Conservation (phyloP, 35 echinoderm and acorn worm species). For the Holothuria glaberrima region DNA sequence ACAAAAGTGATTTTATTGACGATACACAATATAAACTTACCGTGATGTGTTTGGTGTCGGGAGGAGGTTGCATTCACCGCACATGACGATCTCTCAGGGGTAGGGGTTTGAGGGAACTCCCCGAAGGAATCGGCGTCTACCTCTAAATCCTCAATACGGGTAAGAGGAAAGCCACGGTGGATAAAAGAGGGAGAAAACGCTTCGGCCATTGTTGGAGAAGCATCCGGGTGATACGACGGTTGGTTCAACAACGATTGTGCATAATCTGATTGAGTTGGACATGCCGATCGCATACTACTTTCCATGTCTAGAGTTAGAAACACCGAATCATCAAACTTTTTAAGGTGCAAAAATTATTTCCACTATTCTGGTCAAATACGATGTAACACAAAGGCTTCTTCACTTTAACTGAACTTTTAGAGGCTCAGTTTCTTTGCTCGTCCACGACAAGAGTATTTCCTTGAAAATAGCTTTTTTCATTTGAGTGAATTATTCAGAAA, state of each 20-base stretch:
- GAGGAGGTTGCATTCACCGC: neutral
- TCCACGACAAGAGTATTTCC: too few species aligned
- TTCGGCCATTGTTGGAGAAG: constrained; percentile 23
- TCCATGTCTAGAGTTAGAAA: neutral
- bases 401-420: too few species aligned
- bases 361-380: too few species aligned
- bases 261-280: constrained; percentile 12
- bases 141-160: neutral
- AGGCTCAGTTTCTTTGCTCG: too few species aligned
- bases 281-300: constrained; percentile 28
- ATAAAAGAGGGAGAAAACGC: neutral
- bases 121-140: neutral
- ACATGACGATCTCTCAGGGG: constrained; percentile 11
- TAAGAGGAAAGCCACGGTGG: neutral
- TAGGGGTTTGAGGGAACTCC: constrained; percentile 9
- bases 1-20: neutral
- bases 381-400: too few species aligned
- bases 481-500: too few species aligned
- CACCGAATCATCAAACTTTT: too few species aligned
- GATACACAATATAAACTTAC: neutral
- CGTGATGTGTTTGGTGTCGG: neutral
- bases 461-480: too few species aligned
- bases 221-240: constrained; percentile 1
- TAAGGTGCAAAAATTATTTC: too few species aligned
- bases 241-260: neutral